Percentiles rank a stretch among this genome's conserved stretches.
Evolutionary conservation across 2,797 vertebrate species (phyloP).

Genomic region (Mormyrops attenuatus): DNA sequence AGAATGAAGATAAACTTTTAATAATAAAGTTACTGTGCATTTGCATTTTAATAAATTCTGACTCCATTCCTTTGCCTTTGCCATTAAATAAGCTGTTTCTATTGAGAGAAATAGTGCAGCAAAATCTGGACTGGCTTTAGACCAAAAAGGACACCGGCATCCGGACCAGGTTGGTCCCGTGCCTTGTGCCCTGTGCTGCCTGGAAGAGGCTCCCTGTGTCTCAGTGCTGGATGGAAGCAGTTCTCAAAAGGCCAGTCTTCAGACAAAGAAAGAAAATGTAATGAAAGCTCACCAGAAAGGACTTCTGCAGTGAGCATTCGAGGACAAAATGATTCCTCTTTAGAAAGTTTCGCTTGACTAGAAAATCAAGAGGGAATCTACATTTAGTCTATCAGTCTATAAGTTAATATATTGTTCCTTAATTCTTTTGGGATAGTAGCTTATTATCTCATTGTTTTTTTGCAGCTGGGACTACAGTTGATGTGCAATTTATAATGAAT

Average conservation of each 20-base stretch:
- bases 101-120: slow-evolving; percentile 43
- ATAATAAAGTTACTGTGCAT: slow-evolving; percentile 34
- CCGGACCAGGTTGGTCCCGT: background rate
- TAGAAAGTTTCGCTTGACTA: background rate
- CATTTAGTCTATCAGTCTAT: background rate
- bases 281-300: background rate
- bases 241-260: background rate
- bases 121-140: slow-evolving; percentile 26
- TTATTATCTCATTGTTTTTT: background rate
- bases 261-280: background rate
- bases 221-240: background rate
- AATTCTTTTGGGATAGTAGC: background rate
- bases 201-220: background rate
- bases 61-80: slow-evolving; percentile 29
- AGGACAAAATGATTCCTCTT: background rate
- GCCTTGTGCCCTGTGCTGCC: background rate
- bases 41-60: slow-evolving; percentile 12
- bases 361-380: background rate
- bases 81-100: slow-evolving; percentile 43
- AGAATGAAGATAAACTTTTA: slow-evolving; percentile 51
- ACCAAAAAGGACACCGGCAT: background rate
- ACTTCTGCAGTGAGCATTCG: background rate
- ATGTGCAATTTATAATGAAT: background rate
- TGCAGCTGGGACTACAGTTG: background rate
- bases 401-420: background rate